Evolutionary conservation across 2,113 vertebrate genomes (phyloP), one percentile per base, ranked within the genome.

Genomic region (Pteruthius melanotis): DNA sequence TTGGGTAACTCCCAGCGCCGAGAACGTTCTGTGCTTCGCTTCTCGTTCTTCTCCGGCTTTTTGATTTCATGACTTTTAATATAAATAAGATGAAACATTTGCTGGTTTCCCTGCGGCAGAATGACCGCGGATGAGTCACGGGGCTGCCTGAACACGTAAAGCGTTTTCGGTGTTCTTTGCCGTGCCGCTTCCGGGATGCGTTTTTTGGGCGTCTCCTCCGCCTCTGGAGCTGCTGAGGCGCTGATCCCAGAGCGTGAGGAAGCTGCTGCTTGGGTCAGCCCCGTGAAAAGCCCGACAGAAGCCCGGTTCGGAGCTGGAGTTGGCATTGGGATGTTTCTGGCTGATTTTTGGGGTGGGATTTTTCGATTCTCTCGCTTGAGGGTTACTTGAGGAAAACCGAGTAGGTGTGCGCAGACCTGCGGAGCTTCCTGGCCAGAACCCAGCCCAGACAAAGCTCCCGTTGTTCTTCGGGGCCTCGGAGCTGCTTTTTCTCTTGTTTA

Each of bases 181-280:
- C 56, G 1, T 14, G 0, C 0, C 0, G 1, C 35, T n/a, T 69
- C 50, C 65, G 13, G 1, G 10, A 18, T 9, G 0, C 18, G 39
- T 11, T 24, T 31, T 39, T 17, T 24, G 28, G 37, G 28, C 20
- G 31, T 45, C 81, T 83, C 15, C 0, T 10, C 49, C 14, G 0
- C 2, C 49, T 59, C 21, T 0, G 12, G 11, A 35, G 3, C 33
- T 42, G 87, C 80, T 27, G 1, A 19, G 6, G 1, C 11, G 4
- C 17, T 1, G n/a, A 3, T 33, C 7, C 4, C 5, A 11, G 35
- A 49, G 8, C 19, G 3, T 1, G 1, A 2, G 12, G 9, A 7
- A 82, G 37, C 68, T 21, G 44, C 71, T 70, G 28, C 52, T 65
- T 7, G 53, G 49, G 5, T 33, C 78, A 23, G 0, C 22, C 50